Evolutionary conservation across 2,797 vertebrate species (phyloP).

Genomic region (Poeciliopsis gracilis): DNA sequence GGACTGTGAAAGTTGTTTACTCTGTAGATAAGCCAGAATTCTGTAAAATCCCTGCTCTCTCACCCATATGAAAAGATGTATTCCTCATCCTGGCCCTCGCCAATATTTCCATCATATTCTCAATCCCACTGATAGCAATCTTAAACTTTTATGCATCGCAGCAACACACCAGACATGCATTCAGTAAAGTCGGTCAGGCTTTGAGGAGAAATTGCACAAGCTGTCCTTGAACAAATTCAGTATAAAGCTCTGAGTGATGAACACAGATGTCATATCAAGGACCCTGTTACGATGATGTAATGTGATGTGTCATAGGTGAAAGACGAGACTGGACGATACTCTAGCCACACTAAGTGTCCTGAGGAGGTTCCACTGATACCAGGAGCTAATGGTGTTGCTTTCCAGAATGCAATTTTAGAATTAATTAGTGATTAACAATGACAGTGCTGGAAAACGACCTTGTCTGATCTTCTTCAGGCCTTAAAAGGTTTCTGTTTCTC

Average conservation of each 20-base stretch:
- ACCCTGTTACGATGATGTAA: conserved; percentile 60
- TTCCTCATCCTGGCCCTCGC: conserved; percentile 32
- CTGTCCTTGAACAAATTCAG: conserved; percentile 55
- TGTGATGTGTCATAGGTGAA: conserved; percentile 50
- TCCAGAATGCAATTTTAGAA: conserved; percentile 43
- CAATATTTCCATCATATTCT: conserved; percentile 52
- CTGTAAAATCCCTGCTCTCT: conserved; percentile 38
- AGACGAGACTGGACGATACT: conserved; percentile 47
- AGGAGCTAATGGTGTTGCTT: conserved; percentile 37
- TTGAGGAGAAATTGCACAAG: conserved; percentile 60
- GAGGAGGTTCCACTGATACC: conserved; percentile 49
- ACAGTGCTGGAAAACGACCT: conserved; percentile 42
- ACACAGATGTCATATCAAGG: conserved; percentile 72
- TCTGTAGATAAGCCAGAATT: not conserved
- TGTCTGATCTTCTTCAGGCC: conserved; percentile 29
- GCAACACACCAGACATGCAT: conserved; percentile 49
- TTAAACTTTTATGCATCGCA: conserved; percentile 44
- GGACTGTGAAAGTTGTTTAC: not conserved
- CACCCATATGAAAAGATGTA: conserved; percentile 51
- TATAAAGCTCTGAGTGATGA: conserved; percentile 58
- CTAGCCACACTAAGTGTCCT: conserved; percentile 30
- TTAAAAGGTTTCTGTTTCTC: conserved; percentile 39
- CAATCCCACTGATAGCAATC: conserved; percentile 56
- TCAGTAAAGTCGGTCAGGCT: conserved; percentile 52
- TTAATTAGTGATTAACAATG: conserved; percentile 49